A percentile compares a stretch with the other conserved stretches of the same genome.
Conservation (phyloP, 2,888 invertebrate species). For the Lomographa bimaculata region DNA sequence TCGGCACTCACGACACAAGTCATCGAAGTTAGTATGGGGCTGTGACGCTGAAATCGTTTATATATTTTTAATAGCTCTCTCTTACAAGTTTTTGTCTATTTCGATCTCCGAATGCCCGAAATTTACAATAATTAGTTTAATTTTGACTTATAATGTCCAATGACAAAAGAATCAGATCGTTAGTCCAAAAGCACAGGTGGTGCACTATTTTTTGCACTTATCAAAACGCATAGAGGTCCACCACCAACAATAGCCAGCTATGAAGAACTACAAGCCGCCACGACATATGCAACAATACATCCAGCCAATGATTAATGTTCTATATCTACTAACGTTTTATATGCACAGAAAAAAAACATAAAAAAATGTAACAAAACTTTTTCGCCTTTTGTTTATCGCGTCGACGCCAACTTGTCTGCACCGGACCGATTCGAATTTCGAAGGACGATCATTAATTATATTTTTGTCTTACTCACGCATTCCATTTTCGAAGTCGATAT, state of each 20-base stretch:
- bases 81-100: no score
- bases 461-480: conserved; percentile 84
- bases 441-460: conserved; percentile 81
- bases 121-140: no score
- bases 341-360: conserved; percentile 60
- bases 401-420: conserved; percentile 82
- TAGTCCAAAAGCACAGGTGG: conserved; percentile 64
- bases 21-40: no score
- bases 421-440: conserved; percentile 78
- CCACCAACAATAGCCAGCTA: conserved; percentile 60
- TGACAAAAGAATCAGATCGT: conserved; percentile 29
- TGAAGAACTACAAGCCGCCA: conserved; percentile 59
- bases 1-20: no score
- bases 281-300: conserved; percentile 78
- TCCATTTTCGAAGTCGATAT: conserved; percentile 80
- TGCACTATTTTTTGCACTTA: conserved; percentile 57
- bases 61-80: no score
- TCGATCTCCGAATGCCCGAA: no score
- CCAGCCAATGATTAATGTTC: conserved; percentile 73
- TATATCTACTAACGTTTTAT: conserved; percentile 70
- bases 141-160: no score
- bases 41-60: no score
- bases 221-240: conserved; percentile 58
- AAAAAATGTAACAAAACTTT: conserved; percentile 67
- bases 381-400: conserved; percentile 79